phyloP scores from a whole-genome alignment of 2,888 invertebrate genomes.

The Philaethria dido region DNA sequence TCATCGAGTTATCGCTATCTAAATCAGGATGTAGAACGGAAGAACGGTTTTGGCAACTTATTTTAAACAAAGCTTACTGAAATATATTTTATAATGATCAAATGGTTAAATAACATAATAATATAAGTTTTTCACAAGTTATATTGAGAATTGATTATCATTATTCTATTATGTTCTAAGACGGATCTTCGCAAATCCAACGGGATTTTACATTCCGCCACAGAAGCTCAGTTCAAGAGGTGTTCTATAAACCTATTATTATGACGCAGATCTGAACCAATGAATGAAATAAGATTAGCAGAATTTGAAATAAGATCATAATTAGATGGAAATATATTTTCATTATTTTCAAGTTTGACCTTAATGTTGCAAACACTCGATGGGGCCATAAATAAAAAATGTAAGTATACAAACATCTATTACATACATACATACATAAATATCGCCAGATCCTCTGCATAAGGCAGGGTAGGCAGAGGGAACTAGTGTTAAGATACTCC shows the following conservation, averaged over 20 bases:
- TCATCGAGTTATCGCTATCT: not conserved
- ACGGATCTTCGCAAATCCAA: constrained; percentile 35
- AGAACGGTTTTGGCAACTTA: constrained; percentile 7
- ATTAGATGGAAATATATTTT: not conserved
- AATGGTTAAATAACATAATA: not conserved
- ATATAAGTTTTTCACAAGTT: not conserved
- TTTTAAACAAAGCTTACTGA: not conserved
- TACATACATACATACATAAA: no score
- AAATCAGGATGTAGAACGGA: constrained; percentile 10
- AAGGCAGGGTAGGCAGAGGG: no score
- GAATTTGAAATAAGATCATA: not conserved
- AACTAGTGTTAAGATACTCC: no score
- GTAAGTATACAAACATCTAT: no score
- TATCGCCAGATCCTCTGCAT: no score
- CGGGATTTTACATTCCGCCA: constrained; percentile 38
- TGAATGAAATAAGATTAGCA: constrained; percentile 4
- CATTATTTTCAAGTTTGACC: not conserved
- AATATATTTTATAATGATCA: not conserved
- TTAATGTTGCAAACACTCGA: no score
- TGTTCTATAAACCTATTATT: constrained; percentile 37
- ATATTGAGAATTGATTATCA: constrained; percentile 1
- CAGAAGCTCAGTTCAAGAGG: constrained; percentile 35
- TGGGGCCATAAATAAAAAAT: no score
- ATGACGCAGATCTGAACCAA: not conserved
- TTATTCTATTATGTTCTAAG: constrained; percentile 31